Evolutionary conservation across 2,888 invertebrate genomes (phyloP).

Genomic region (Andrena marginata): DNA sequence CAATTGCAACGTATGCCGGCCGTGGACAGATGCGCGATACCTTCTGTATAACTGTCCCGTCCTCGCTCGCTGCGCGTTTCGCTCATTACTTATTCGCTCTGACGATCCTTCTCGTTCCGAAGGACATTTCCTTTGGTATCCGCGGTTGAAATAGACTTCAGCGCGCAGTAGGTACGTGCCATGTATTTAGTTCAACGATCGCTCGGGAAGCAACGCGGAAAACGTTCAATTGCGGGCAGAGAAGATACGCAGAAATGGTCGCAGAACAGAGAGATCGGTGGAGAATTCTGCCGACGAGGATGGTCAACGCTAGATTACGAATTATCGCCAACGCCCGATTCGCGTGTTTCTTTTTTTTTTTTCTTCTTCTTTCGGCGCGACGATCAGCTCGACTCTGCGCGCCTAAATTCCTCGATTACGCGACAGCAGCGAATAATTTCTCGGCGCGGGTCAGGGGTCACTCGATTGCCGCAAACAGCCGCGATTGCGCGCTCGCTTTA

Average conservation of each 20-base stretch:
- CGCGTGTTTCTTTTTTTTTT: background rate
- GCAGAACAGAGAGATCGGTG: background rate
- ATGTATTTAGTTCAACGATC: too few relatives aligned
- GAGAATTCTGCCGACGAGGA: background rate
- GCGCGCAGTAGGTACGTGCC: too few relatives aligned
- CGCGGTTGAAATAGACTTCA: background rate
- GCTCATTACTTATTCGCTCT: background rate
- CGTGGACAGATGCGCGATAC: slow-evolving; percentile 43
- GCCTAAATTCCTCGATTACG: slow-evolving; percentile 39
- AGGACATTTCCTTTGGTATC: background rate
- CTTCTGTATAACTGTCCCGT: background rate
- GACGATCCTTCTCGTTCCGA: background rate
- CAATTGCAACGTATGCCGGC: slow-evolving; percentile 31
- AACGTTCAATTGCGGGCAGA: background rate
- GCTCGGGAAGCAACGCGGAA: background rate
- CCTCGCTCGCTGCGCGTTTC: background rate
- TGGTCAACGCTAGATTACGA: background rate
- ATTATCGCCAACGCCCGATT: background rate
- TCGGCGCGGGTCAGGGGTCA: slow-evolving; percentile 46
- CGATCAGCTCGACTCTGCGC: slow-evolving; percentile 26
- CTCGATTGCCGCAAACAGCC: slow-evolving; percentile 24
- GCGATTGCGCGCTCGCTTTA: slow-evolving; percentile 27
- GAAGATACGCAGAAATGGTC: background rate
- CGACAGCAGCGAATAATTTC: slow-evolving; percentile 21
- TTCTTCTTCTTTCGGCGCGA: background rate